Evolutionary conservation across 2,888 invertebrate genomes (phyloP).

Genomic region (Malthinus flaveolus): DNA sequence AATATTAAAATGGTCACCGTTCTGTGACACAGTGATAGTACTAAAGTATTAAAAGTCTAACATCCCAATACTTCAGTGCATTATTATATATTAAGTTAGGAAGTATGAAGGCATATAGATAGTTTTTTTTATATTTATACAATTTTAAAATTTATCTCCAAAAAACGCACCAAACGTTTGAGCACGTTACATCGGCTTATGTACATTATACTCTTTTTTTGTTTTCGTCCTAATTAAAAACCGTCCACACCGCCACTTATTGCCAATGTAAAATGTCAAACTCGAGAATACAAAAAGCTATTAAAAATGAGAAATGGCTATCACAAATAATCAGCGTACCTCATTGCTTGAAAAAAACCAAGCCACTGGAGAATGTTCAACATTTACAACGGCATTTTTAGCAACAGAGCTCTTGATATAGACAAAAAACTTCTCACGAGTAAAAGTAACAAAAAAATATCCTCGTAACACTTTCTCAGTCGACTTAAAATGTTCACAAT

Average conservation of each 20-base stretch:
- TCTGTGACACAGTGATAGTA: slow-evolving; percentile 54
- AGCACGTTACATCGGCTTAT: slow-evolving; percentile 19
- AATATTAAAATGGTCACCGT: slow-evolving; percentile 53
- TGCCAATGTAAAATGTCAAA: slow-evolving; percentile 40
- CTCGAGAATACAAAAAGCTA: slow-evolving; percentile 44
- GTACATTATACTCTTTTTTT: neutral
- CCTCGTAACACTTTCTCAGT: slow-evolving; percentile 36
- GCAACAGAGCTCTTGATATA: slow-evolving; percentile 37
- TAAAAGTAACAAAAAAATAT: slow-evolving; percentile 2
- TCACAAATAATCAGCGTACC: slow-evolving; percentile 50
- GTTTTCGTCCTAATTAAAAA: neutral
- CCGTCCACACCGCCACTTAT: neutral
- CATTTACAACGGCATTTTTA: slow-evolving; percentile 45
- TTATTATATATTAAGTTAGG: slow-evolving; percentile 55
- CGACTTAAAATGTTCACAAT: slow-evolving; percentile 40
- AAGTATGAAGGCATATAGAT: slow-evolving; percentile 58
- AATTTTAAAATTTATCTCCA: slow-evolving; percentile 46
- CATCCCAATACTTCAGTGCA: slow-evolving; percentile 58
- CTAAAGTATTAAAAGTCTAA: slow-evolving; percentile 57
- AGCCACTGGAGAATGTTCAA: slow-evolving; percentile 48
- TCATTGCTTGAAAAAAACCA: slow-evolving; percentile 40
- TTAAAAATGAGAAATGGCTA: slow-evolving; percentile 51
- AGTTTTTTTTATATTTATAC: slow-evolving; percentile 52
- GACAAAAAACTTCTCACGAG: slow-evolving; percentile 32
- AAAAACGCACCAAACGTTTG: slow-evolving; percentile 37